These are phyloP conservation scores for Corella eumyota DNA, from an alignment of 23 tunicate genomes.

Conservation along the genomic window DNA sequence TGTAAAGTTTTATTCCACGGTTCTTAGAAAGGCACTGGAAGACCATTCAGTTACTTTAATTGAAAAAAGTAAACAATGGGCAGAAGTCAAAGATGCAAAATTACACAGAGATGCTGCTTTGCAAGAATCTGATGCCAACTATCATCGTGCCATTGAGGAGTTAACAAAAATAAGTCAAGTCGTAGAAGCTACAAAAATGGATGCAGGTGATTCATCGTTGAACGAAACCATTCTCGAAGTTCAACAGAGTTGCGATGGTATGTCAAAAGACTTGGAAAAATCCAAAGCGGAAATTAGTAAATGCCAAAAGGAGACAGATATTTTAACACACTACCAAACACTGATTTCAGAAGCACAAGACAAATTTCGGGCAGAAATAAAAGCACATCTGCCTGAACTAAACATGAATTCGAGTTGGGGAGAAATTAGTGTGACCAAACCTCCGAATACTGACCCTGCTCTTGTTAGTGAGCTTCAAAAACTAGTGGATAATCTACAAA, in stretches of 20 bases:
- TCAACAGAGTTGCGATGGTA: constrained; percentile 17
- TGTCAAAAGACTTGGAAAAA: constrained; percentile 41
- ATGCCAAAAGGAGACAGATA: constrained; percentile 22
- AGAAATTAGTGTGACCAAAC: constrained; percentile 1
- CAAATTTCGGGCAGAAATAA: constrained; percentile 21
- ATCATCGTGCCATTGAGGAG: constrained; percentile 37
- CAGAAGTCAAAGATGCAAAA: constrained; percentile 23
- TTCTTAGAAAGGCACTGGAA: constrained; percentile 43
- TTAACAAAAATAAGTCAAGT: constrained; percentile 23
- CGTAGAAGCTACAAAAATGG: constrained; percentile 11
- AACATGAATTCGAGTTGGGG: constrained; percentile 23
- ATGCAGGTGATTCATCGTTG: constrained; percentile 1
- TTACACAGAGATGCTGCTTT: constrained; percentile 15
- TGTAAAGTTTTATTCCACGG: constrained; percentile 32
- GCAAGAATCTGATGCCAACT: constrained; percentile 24
- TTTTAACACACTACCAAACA: constrained; percentile 14
- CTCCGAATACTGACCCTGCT: no score
- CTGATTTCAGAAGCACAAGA: constrained; percentile 20
- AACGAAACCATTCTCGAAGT: constrained; percentile 6
- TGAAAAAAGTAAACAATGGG: constrained; percentile 54
- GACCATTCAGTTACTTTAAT: constrained; percentile 18
- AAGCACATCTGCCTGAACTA: constrained; percentile 15
- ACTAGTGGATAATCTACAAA: constrained; percentile 35
- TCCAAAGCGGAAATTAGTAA: constrained; percentile 13
- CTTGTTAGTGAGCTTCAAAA: constrained; percentile 11